A percentile compares a stretch with the other conserved stretches of the same genome.
These are phyloP conservation scores for Betta splendens DNA, from an alignment of 2,797 vertebrate species.

Conservation along the genomic window DNA sequence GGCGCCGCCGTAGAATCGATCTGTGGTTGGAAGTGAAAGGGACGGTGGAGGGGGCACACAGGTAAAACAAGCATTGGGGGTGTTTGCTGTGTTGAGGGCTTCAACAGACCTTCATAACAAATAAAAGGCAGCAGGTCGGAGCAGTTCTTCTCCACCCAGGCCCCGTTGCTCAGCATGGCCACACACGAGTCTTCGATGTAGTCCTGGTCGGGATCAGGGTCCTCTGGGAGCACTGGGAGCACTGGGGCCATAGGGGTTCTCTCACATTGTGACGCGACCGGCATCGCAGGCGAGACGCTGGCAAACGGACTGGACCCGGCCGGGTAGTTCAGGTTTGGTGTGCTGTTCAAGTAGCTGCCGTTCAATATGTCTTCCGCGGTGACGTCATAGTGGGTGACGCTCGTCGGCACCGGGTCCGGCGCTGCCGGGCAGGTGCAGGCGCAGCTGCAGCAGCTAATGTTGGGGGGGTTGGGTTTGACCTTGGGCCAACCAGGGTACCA, in stretches of 20 bases:
- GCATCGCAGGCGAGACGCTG: too few species aligned
- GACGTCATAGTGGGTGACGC: rapidly evolving
- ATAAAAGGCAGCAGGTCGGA: slow-evolving; percentile 60
- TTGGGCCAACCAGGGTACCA: slow-evolving; percentile 78
- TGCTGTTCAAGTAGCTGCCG: too few species aligned
- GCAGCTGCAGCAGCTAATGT: slow-evolving; percentile 47
- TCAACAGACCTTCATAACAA: slow-evolving; percentile 78
- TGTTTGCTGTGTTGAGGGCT: too few species aligned
- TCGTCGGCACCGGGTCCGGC: rapidly evolving
- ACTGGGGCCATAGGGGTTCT: too few species aligned
- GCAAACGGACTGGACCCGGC: too few species aligned
- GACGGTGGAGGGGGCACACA: too few species aligned
- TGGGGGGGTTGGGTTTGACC: slow-evolving; percentile 16
- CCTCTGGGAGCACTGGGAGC: too few species aligned
- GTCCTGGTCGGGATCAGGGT: background rate
- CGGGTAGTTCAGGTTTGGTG: too few species aligned
- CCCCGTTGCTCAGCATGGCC: slow-evolving; percentile 68
- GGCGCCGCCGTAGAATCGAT: slow-evolving; percentile 45
- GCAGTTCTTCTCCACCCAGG: slow-evolving; percentile 77
- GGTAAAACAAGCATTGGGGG: too few species aligned
- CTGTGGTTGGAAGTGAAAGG: slow-evolving; percentile 62
- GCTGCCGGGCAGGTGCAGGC: slow-evolving; percentile 37
- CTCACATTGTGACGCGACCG: too few species aligned
- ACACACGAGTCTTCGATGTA: slow-evolving; percentile 70
- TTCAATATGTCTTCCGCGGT: too few species aligned